Percentiles rank a stretch among this genome's conserved stretches.
Conservation (phyloP, 2,888 invertebrate species). For the Hirtodrosophila duncani region DNA sequence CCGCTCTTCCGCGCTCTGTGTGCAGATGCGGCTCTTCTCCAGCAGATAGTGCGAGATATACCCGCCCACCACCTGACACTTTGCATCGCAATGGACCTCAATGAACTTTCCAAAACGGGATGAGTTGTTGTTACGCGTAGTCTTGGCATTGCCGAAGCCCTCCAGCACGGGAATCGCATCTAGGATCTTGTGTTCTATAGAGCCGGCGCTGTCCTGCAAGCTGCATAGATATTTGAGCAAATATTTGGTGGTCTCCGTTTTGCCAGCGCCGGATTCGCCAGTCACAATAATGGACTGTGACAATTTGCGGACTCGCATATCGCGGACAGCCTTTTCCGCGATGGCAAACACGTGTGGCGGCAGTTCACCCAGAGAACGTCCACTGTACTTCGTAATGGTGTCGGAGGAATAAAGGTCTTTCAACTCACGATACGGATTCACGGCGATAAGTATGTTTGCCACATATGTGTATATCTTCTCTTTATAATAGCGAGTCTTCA, state of each 20-base stretch:
- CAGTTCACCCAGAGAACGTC: conserved; percentile 94
- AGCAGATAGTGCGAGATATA: conserved; percentile 97
- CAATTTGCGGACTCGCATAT: conserved; percentile 95
- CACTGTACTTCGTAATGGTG: conserved; percentile 93
- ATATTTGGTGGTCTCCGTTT: conserved; percentile 99
- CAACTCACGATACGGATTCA: conserved; percentile 98
- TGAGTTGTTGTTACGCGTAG: conserved; percentile 98
- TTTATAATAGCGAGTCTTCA: conserved; percentile 92
- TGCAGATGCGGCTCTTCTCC: conserved; percentile 95
- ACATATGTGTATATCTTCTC: conserved; percentile 98
- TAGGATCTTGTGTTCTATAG: conserved; percentile 95
- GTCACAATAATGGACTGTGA: conserved; percentile 98
- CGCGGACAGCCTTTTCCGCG: conserved; percentile 97
- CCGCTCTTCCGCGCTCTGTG: conserved; percentile 93
- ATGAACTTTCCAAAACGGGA: conserved; percentile 99
- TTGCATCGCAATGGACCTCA: conserved; percentile 96
- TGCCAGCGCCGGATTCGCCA: conserved; percentile 97
- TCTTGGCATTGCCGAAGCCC: conserved; percentile 98
- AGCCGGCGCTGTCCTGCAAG: conserved; percentile 84
- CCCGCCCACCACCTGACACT: conserved; percentile 95
- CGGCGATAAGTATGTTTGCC: conserved; percentile 97
- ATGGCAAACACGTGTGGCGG: conserved; percentile 99
- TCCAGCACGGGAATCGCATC: conserved; percentile 97
- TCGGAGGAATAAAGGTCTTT: conserved; percentile 89
- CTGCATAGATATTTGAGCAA: conserved; percentile 96